Conservation (phyloP, 2,888 invertebrate genomes). For the Plusia festucae region DNA sequence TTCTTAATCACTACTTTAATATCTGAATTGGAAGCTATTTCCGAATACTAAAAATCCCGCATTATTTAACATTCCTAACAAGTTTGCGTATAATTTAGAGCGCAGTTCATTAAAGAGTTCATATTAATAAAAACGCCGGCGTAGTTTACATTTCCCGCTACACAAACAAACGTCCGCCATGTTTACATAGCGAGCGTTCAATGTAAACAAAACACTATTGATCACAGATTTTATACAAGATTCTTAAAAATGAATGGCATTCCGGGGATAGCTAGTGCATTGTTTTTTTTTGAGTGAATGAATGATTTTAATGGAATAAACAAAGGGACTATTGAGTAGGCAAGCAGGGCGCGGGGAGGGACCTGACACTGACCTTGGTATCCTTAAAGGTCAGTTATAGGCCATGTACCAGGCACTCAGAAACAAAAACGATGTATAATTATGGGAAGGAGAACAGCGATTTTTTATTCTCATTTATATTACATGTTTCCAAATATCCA, state of each 20-base stretch:
- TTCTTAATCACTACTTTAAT: background rate
- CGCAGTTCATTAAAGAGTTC: slow-evolving; percentile 60
- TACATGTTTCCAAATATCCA: too few relatives aligned
- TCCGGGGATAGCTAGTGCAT: background rate
- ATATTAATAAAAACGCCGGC: slow-evolving; percentile 60
- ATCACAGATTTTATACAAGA: slow-evolving; percentile 37
- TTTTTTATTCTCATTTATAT: background rate
- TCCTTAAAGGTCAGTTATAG: background rate
- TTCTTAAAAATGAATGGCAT: slow-evolving; percentile 25
- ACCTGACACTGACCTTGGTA: background rate
- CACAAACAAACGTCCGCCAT: slow-evolving; percentile 37
- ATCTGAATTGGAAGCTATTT: background rate
- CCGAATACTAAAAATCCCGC: background rate
- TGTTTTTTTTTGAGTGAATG: background rate
- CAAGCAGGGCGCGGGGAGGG: background rate
- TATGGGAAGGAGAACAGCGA: background rate
- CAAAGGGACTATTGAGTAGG: background rate
- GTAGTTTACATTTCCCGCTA: slow-evolving; percentile 46
- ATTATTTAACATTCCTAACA: background rate
- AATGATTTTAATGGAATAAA: background rate
- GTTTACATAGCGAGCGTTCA: slow-evolving; percentile 48
- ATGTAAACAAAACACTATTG: slow-evolving; percentile 52
- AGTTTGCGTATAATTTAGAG: slow-evolving; percentile 3
- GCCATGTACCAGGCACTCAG: background rate
- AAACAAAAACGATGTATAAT: background rate